Percentiles rank a stretch among this genome's conserved stretches.
These are phyloP conservation scores for Semotilus atromaculatus DNA, from an alignment of 2,797 vertebrate genomes.

Conservation along the genomic window DNA sequence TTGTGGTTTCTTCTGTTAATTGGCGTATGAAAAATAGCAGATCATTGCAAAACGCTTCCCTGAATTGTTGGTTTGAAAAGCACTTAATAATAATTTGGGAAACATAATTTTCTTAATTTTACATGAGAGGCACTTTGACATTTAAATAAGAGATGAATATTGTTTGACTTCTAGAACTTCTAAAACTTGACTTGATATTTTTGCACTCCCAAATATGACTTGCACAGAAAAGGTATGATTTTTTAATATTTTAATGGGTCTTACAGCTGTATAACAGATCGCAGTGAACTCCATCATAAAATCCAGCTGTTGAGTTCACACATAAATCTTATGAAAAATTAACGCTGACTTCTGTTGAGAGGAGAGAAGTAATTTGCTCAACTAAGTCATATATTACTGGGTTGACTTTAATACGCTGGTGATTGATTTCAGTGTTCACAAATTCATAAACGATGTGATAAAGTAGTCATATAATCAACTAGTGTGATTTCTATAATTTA, in stretches of 20 bases:
- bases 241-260: not conserved
- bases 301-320: slow-evolving; percentile 18
- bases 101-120: not conserved
- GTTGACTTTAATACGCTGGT: slow-evolving; percentile 5
- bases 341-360: not conserved
- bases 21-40: not conserved
- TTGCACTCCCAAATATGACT: not conserved
- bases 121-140: not conserved
- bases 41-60: not conserved
- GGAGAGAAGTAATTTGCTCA: slow-evolving; percentile 20
- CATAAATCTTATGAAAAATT: slow-evolving; percentile 24
- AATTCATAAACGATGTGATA: slow-evolving; percentile 33
- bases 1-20: not conserved
- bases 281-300: not conserved
- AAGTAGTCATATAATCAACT: slow-evolving; percentile 26
- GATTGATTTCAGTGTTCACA: slow-evolving; percentile 38
- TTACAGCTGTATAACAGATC: too few relatives aligned
- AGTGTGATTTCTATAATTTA: not conserved
- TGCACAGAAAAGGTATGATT: not conserved
- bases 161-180: not conserved
- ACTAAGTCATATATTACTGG: slow-evolving; percentile 15
- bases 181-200: not conserved
- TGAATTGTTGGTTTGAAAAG: not conserved
- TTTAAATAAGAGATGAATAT: not conserved
- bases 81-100: slow-evolving; percentile 1